phyloP scores from a whole-genome alignment of 2,888 invertebrate genomes.

The Rhagonycha lutea region DNA sequence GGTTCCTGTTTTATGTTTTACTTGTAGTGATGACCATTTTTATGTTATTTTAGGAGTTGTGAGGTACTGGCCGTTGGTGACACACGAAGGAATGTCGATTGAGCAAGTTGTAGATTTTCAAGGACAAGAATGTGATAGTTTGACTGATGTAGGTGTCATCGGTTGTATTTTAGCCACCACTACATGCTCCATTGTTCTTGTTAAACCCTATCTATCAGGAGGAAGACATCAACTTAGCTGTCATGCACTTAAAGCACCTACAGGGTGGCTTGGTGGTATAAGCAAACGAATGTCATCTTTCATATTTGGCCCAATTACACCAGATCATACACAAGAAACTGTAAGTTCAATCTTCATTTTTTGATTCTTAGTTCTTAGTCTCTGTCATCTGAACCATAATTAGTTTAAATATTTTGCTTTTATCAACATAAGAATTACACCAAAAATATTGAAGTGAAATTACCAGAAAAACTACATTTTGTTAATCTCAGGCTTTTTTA shows the following conservation, averaged over 20 bases:
- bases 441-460: too few species aligned
- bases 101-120: constrained; percentile 86
- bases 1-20: not conserved
- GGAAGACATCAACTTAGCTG: constrained; percentile 73
- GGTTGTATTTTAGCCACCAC: constrained; percentile 89
- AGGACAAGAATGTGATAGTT: constrained; percentile 82
- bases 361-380: too few species aligned
- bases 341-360: constrained; percentile 52
- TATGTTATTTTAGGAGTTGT: constrained; percentile 65
- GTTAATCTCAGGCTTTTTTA: too few species aligned
- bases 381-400: too few species aligned
- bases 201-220: constrained; percentile 66
- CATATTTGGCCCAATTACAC: constrained; percentile 75
- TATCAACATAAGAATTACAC: too few species aligned
- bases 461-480: too few species aligned
- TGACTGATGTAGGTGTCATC: constrained; percentile 68
- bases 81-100: constrained; percentile 82
- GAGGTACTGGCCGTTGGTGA: constrained; percentile 89
- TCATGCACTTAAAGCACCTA: constrained; percentile 71
- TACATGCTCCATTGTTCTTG: constrained; percentile 81
- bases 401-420: too few species aligned
- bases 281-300: constrained; percentile 79
- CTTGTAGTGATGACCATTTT: not conserved
- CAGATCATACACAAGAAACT: constrained; percentile 65
- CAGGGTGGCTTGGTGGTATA: constrained; percentile 86